phyloP scores from a whole-genome alignment of 1,140 invertebrate species.

The Brachionus sp. region DNA sequence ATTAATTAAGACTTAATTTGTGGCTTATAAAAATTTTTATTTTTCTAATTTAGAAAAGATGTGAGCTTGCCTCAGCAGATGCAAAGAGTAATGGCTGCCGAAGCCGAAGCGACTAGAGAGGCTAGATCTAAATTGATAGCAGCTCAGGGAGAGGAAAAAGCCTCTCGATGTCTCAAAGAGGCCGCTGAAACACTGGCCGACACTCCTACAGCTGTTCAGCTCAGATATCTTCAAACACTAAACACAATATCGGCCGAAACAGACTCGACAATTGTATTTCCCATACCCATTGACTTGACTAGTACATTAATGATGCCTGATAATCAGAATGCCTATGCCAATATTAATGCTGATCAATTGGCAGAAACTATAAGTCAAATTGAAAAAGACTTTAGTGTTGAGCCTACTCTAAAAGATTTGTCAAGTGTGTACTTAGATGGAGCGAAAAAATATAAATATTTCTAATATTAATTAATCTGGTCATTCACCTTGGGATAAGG shows the following conservation, averaged over 20 bases:
- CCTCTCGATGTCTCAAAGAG: conserved; percentile 30
- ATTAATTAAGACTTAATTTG: background rate
- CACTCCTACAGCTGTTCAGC: conserved; percentile 75
- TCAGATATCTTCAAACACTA: conserved; percentile 74
- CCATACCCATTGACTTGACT: conserved; percentile 79
- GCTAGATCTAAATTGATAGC: conserved; percentile 53
- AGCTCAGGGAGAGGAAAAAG: conserved; percentile 46
- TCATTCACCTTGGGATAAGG: background rate
- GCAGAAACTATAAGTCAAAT: background rate
- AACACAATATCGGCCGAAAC: conserved; percentile 94
- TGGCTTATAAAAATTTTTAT: background rate
- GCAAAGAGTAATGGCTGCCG: conserved; percentile 54
- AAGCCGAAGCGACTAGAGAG: conserved; percentile 53
- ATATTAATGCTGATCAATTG: background rate
- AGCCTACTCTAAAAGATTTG: background rate
- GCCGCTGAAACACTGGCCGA: conserved; percentile 19
- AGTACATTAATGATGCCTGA: background rate
- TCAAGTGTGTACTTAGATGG: background rate
- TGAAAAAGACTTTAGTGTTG: background rate
- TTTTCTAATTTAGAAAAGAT: conserved; percentile 47
- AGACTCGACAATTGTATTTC: conserved; percentile 95
- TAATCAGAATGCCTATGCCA: background rate
- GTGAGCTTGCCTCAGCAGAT: conserved; percentile 50
- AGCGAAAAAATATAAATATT: background rate
- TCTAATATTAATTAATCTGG: background rate